Evolutionary conservation across 2,113 vertebrate genomes (phyloP), one percentile per base, ranked within the genome.

Genomic region (Ciconia maguari): DNA sequence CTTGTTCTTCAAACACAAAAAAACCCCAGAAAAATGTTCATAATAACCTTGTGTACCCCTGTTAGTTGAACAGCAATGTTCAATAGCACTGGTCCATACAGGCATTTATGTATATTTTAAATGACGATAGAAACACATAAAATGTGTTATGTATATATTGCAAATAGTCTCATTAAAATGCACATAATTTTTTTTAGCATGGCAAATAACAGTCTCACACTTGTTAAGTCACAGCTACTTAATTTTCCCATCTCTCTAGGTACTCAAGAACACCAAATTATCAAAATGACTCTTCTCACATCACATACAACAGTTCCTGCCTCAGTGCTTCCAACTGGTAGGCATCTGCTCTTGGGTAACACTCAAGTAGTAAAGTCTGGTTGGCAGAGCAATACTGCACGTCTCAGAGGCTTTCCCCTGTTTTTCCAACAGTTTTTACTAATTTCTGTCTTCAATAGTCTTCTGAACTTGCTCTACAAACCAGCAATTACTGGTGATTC

Each of bases 141-240:
- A 71, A 84, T 24, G 7, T 15, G 3, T 34, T 69, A 34, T 4
- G 4, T 9, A 3, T 19, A 38, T 60, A 41, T 32, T 54, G 21
- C 32, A 90, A 81, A 80, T 61, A 42, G 34, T 32, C 64, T 66
- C 17, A 77, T 71, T 57, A 78, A 90, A 71, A 65, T 1, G 3
- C 7, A 41, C 6, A 61, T 36, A 8, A 49, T 62, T 83, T 87
- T 19, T 52, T 89, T 80, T 58, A 76, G 22, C 6, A 12, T 16
- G 32, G 41, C 16, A 79, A 92, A n/a, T 29, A 85, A 61, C 20
- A 66, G 46, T 75, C 29, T 80, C 14, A 7, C 34, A 42, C 69
- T 87, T 69, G 61, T 94, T 68, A 87, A 89, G 66, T 76, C 65
- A 92, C 69, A 89, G 44, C 41, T 92, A 80, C 89, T 91, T 94